Percentiles rank a stretch among this genome's conserved stretches.
These are phyloP conservation scores for Hippopotamus amphibius DNA, from an alignment of 2,113 vertebrate species.

Conservation along the genomic window DNA sequence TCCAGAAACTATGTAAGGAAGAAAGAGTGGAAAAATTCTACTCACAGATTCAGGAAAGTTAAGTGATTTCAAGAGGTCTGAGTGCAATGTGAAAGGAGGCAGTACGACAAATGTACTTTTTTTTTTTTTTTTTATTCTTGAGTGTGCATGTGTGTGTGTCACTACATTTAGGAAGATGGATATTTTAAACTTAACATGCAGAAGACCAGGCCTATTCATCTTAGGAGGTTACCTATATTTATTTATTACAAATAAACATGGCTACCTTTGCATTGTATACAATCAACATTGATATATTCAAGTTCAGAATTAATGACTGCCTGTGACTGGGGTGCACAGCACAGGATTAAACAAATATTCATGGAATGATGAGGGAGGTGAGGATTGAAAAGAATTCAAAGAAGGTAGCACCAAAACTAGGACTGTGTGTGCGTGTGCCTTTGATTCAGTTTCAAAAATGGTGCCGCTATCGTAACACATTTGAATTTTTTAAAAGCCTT, in stretches of 20 bases:
- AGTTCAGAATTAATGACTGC: not conserved
- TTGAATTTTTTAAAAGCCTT: constrained; percentile 27
- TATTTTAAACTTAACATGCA: not conserved
- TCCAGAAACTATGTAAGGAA: not conserved
- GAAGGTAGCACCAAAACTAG: not conserved
- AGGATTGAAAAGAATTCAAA: not conserved
- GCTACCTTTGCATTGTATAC: not conserved
- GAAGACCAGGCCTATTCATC: not conserved
- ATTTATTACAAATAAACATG: not conserved
- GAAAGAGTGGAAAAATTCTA: not conserved
- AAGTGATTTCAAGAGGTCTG: not conserved
- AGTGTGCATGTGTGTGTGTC: not conserved
- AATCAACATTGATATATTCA: not conserved
- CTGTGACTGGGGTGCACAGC: not conserved
- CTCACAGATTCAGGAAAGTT: constrained; percentile 8
- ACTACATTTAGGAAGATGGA: not conserved
- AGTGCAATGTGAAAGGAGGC: not conserved
- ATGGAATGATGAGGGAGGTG: not conserved
- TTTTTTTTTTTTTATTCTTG: not conserved
- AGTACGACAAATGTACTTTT: not conserved
- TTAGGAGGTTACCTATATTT: not conserved
- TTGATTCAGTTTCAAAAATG: not conserved
- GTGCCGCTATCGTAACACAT: not conserved
- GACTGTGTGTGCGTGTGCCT: not conserved
- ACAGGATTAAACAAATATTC: not conserved